phyloP scores from a whole-genome alignment of 2,797 vertebrate genomes.

The Sebastes matsubarae region DNA sequence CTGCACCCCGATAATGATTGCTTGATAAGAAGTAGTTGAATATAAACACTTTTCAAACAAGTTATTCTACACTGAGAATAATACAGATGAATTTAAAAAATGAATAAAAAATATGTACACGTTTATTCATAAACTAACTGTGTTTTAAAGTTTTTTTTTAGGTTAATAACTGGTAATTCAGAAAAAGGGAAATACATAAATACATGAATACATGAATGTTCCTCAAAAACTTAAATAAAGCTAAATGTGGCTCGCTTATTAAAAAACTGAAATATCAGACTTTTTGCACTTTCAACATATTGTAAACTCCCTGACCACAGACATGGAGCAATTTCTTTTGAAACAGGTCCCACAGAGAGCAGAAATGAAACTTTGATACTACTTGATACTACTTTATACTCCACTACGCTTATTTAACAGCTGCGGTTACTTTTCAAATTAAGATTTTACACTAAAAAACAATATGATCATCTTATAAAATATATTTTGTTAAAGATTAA shows the following conservation, averaged over 20 bases:
- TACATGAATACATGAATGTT: not conserved
- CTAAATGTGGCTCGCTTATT: not conserved
- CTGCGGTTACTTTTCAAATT: not conserved
- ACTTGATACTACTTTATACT: too few species aligned
- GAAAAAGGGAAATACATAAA: not conserved
- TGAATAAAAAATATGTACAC: not conserved
- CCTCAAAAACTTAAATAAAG: not conserved
- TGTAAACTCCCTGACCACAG: constrained; percentile 1
- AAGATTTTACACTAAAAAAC: not conserved
- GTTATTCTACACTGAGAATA: not conserved
- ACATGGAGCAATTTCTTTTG: not conserved
- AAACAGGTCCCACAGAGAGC: not conserved
- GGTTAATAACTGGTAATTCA: not conserved
- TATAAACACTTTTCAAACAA: not conserved
- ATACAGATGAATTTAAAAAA: not conserved
- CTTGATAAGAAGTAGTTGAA: not conserved
- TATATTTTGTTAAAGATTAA: not conserved
- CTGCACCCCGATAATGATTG: not conserved
- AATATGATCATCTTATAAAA: not conserved
- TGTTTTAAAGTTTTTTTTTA: not conserved
- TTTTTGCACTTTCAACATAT: constrained; percentile 17
- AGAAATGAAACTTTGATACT: constrained; percentile 42
- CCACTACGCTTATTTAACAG: not conserved
- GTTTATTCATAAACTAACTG: not conserved
- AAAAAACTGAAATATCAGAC: not conserved